Evolutionary conservation across 2,888 invertebrate genomes (phyloP), one percentile per base, ranked within the genome.

Genomic region (Agrochola lota): DNA sequence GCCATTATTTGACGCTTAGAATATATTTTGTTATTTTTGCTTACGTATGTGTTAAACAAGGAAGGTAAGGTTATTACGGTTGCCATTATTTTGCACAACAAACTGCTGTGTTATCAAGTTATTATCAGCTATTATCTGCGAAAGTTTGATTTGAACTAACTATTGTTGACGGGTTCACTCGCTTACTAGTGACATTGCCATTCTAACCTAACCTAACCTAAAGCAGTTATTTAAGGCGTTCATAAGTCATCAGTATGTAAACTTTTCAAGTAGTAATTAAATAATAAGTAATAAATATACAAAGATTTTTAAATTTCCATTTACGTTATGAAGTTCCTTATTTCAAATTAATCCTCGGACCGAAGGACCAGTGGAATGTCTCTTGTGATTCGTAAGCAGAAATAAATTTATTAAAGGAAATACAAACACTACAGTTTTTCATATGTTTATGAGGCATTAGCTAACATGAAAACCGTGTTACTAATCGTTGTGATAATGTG

Each of bases 381-480:
- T 23, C 20, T 46, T 2, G 23, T 23, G 30, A 78, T 26, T 59
- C 9, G 0, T 15, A 6, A 46, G 35, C 23, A 70, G 20, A 46
- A 62, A 60, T 17, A 71, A 43, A 23, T 23, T n/a, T 11, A 12
- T 30, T 67, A 26, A 59, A 59, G 67, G 64, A 79, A 74, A 86
- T 23, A 80, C 76, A 88, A 70, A 88, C 64, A 67, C 20, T 23
- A 15, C 17, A n/a, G 7, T 52, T 43, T 75, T 77, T 59, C 70
- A 12, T 75, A 71, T 75, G 52, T 72, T 67, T 64, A 77, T 49
- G 49, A 76, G 64, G 52, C 49, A 70, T 66, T 59, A 49, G 64
- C 68, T 87, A 89, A 87, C 77, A 71, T 73, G 59, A 80, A 87
- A 87, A 77, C 57, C 86, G 46, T 83, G 89, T 86, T 85, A 40